Evolutionary conservation across 2,888 invertebrate species (phyloP).

Genomic region (Lasioglossum calceatum): DNA sequence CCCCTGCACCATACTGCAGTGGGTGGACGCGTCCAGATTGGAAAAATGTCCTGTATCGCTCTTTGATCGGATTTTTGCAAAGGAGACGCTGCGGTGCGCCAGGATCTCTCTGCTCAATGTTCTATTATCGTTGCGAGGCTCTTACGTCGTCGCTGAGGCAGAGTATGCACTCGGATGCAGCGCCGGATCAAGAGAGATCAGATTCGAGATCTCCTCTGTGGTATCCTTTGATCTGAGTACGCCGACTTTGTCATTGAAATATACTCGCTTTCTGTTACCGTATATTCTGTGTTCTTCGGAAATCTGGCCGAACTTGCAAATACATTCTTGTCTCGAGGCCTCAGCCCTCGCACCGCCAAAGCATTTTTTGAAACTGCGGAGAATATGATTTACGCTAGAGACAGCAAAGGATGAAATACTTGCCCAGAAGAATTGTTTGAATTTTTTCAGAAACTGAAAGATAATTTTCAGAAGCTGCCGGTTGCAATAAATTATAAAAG

Average conservation of each 20-base stretch:
- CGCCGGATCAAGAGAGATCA: background rate
- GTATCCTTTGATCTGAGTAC: background rate
- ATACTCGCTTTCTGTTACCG: background rate
- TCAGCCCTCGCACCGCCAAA: background rate
- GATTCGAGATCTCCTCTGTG: background rate
- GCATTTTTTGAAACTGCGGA: background rate
- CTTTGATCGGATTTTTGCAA: constrained; percentile 26
- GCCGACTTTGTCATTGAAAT: background rate
- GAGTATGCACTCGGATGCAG: background rate
- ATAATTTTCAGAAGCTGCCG: too few species aligned
- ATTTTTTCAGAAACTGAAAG: too few species aligned
- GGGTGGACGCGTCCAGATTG: constrained; percentile 30
- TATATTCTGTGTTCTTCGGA: background rate
- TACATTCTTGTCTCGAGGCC: background rate
- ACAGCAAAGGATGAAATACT: background rate
- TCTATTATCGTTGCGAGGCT: background rate
- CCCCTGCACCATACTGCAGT: background rate
- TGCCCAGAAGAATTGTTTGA: background rate
- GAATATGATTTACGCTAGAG: too few species aligned
- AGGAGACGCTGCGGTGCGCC: background rate
- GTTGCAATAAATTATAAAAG: too few species aligned
- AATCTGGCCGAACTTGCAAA: background rate
- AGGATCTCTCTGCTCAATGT: background rate
- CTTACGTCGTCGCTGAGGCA: background rate
- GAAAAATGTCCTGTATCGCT: constrained; percentile 18